Evolutionary conservation across 2,797 vertebrate species (phyloP), one percentile per base, ranked within the genome.

Genomic region (Sebastes matsubarae): DNA sequence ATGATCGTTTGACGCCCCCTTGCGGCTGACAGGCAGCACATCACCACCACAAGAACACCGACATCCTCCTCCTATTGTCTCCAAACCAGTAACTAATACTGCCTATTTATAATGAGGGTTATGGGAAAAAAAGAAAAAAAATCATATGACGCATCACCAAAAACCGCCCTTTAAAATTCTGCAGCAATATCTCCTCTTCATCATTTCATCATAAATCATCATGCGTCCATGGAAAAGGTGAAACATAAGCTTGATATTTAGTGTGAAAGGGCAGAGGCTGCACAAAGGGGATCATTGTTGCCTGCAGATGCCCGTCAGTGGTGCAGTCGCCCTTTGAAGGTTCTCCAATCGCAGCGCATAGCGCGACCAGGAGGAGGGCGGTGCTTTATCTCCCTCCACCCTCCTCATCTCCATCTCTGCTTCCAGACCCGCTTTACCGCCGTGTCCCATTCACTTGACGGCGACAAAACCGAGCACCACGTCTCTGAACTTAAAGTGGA

Each of bases 201-300:
- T 69, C 57, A 25, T 34, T 52, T 24, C 13, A 29, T 64, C 58
- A 5, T 8, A 24, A 71, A 83, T 79, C 73, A 38, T 14, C 3
- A 18, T 27, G 64, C 34, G 34, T 36, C 34, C 34, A 36, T 36
- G 74, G 14, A 20, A 75, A 78, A 67, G 10, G 66, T 70, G 65
- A 84, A 59, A 66, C 58, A 32, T 6, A 63, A 22, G 83, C 71
- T 75, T 61, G 25, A 46, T 66, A 25, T 85, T 82, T 42, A 76
- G 68, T 42, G 67, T 42, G 36, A 74, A 77, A 84, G 84, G 85
- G 84, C 80, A 89, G 60, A 78, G 71, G 85, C 71, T 71, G 86
- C 93, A 96, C 95, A 95, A 95, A 95, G 92, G 70, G 84, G 80
- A 42, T 89, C 92, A 91, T 94, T 96, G 94, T 96, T 89, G 90